These are phyloP conservation scores for Pempheris klunzingeri DNA, from an alignment of 2,797 vertebrate species.

Conservation along the genomic window DNA sequence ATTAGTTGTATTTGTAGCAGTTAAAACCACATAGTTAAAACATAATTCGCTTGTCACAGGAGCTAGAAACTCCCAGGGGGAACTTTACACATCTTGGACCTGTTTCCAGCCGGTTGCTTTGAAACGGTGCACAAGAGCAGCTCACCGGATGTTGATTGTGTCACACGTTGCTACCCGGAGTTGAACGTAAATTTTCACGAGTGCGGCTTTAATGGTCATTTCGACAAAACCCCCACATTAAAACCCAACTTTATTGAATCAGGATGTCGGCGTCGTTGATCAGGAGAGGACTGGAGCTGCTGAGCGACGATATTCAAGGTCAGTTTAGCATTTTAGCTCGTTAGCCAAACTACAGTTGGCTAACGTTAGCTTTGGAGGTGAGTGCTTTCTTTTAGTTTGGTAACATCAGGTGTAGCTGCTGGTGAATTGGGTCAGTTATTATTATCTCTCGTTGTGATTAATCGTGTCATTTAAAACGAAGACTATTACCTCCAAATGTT, in stretches of 20 bases:
- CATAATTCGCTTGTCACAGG: too few relatives aligned
- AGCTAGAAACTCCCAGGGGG: background rate
- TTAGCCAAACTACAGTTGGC: background rate
- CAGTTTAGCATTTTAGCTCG: background rate
- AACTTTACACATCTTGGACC: conserved; percentile 4
- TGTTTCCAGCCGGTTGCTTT: conserved; percentile 30
- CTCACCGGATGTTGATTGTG: conserved; percentile 54
- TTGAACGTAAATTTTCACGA: fast-evolving
- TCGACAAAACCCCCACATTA: background rate
- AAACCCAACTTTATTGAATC: background rate
- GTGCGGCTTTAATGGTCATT: fast-evolving
- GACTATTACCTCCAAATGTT: too few relatives aligned
- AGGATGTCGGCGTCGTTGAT: conserved; percentile 84
- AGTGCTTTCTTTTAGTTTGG: background rate
- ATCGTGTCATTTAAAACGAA: background rate
- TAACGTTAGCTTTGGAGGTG: background rate
- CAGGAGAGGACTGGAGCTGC: conserved; percentile 82
- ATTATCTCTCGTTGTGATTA: background rate
- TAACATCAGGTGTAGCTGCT: too few relatives aligned
- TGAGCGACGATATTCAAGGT: conserved; percentile 81
- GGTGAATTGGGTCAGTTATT: background rate
- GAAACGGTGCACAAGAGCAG: background rate
- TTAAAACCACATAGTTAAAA: too few relatives aligned
- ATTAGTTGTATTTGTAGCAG: too few relatives aligned
- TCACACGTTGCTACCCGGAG: conserved; percentile 18